Base-by-base conservation (phyloP, 2,113 vertebrate genomes). In the Scytalopus superciliaris region DNA sequence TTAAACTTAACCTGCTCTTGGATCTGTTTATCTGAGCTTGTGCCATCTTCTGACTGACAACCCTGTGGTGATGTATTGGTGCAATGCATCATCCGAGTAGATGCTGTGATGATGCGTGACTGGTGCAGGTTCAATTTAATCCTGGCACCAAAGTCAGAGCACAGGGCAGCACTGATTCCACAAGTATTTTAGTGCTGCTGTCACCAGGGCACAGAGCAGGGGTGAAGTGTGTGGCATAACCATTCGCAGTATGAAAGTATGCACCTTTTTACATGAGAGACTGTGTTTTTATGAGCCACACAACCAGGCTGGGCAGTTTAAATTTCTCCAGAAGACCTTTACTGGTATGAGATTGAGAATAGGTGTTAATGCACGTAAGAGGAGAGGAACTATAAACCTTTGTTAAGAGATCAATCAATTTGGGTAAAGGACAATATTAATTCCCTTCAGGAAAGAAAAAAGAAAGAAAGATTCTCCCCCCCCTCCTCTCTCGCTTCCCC, bases 1-100 rank as follows among this genome's bases (percentile, higher is more conserved):
- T 97, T 97, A 97, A 91, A 93, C 30, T 68, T 57, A 91, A 91
- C 73, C 74, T 90, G 47, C 33, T 95, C 25, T 90, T 95, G 89
- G 90, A 92, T 87, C 69, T 62, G 12, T 96, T 96, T 91, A 78
- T 68, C 40, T 4, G 3, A 79, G 27, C 50, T 72, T 60, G 59
- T 74, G 84, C 67, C 66, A 73, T 83, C 30, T 91, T 91, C 53
- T 94, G 80, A 93, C 82, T 90, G 84, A 84, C 45, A 63, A 6
- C 25, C 80, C 47, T 64, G 39, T 45, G 37, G 40, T 72, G 59
- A 79, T 68, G 39, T 37, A 37, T 27, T 28, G 67, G 15, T 87
- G 27, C 56, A 82, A 72, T 83, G 28, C 40, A 77, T 92, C 85
- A 72, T 50, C 37, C 50, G 45, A 87, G 64, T 33, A 75, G 57